Evolutionary conservation across 2,113 vertebrate species (phyloP), one percentile per base, ranked within the genome.

Genomic region (Marmota monax): DNA sequence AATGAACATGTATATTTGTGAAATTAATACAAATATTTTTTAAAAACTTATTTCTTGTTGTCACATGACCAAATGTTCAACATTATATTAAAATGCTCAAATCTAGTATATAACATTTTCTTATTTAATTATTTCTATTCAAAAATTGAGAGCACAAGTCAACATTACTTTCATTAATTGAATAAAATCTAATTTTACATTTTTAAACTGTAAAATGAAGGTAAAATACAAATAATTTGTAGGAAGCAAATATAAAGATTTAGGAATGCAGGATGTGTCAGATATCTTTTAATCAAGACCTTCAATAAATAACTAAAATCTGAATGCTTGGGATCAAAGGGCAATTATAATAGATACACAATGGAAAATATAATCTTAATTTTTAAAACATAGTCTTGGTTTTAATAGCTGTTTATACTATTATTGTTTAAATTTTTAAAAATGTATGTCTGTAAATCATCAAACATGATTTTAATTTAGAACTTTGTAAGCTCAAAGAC

Each of bases 371-470:
- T n/a, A n/a, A 88, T 51, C 22, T 73, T 76, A 67, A 53, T 23
- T 67, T 89, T 84, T 45, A 92, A 73, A 84, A 58, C 56, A 16
- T 53, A 58, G 56, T 58, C 6, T 96, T 58, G 20, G 8, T 58
- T 69, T 74, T 78, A 84, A 58, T 48, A 51, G 34, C 5, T 73
- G 13, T 89, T 74, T 48, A 85, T 4, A 42, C 8, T 58, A 51
- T 53, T 79, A 45, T 56, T 94, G 29, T n/a, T 65, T 78, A 79
- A 73, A 88, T 76, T 92, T 92, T 92, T 32, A 92, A 92, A 88
- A 88, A n/a, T 37, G 8, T 78, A 63, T 84, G 32, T 45, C 58
- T 65, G 11, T 72, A 51, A 84, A 92, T 63, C 13, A 88, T 70
- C 6, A 93, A 90, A 58, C 3, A 37, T 87, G n/a, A 77, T 25